A percentile compares a stretch with the other conserved stretches of the same genome.
Evolutionary conservation across 2,888 invertebrate species (phyloP).

Genomic region (Himalopsyche kuldschensis): DNA sequence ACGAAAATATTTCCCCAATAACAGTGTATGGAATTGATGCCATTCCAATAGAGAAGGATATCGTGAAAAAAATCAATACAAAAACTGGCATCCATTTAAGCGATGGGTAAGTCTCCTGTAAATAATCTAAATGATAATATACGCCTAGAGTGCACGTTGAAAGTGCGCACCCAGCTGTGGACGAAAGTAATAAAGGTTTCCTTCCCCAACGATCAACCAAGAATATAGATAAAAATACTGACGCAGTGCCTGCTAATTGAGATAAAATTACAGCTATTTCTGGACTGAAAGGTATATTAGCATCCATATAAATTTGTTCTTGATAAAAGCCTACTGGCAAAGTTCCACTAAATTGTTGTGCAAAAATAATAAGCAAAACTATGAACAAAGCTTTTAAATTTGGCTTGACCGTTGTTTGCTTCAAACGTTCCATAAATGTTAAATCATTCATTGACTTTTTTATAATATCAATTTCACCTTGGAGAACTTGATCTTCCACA

Average conservation of each 20-base stretch:
- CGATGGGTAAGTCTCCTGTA: constrained; percentile 21
- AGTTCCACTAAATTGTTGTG: constrained; percentile 35
- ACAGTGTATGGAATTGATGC: constrained; percentile 37
- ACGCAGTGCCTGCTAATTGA: constrained; percentile 18
- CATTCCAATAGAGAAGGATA: constrained; percentile 33
- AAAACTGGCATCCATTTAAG: constrained; percentile 32
- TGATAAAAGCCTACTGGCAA: constrained; percentile 32
- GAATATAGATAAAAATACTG: constrained; percentile 26
- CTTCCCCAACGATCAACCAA: constrained; percentile 37
- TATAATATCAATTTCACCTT: constrained; percentile 26
- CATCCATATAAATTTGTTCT: constrained; percentile 32
- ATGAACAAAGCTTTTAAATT: constrained; percentile 36
- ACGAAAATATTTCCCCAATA: constrained; percentile 34
- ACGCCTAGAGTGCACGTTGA: constrained; percentile 22
- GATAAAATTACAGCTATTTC: constrained; percentile 33
- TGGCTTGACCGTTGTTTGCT: constrained; percentile 24
- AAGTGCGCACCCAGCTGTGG: constrained; percentile 28
- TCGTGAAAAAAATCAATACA: constrained; percentile 18
- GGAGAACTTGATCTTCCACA: constrained; percentile 18
- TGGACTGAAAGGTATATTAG: constrained; percentile 29
- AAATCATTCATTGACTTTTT: constrained; percentile 24
- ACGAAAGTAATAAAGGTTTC: constrained; percentile 33
- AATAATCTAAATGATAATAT: constrained; percentile 21
- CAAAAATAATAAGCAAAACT: constrained; percentile 21
- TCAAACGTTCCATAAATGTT: constrained; percentile 30